Base-by-base conservation (phyloP, 2,888 invertebrate species). In the Rugalucina vietnamica region DNA sequence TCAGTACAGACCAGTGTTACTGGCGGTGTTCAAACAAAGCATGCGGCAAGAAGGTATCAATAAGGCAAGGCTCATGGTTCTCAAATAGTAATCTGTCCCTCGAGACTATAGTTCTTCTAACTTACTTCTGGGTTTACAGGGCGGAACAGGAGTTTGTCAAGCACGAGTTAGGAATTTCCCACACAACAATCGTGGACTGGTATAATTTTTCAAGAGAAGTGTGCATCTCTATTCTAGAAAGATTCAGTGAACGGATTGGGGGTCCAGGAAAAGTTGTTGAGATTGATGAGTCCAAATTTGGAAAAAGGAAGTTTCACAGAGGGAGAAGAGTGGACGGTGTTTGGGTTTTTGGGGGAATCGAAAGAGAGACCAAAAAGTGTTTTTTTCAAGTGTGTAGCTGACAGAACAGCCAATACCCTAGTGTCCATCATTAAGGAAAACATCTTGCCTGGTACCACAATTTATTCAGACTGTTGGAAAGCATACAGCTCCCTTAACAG, bases 261-360 rank as follows among this genome's bases (percentile, higher is more conserved):
- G 86, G 80, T 4, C 18, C 37, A 8, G 75, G 78, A 21, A 72
- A 57, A n/a, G 43, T 43, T 10, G 81, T 86, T 0, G 86, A 86
- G 65, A 82, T 86, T 14, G 84, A 84, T 29, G 69, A 82, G 36
- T 69, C 34, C 27, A 84, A 88, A 32, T 86, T 84, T 54, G 79
- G 85, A 21, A 83, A 81, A 32, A 50, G 88, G 36, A 88, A 88
- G 79, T 85, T 54, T 49, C 76, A 86, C 36, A 69, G 76, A 37
- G 88, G n/a, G 82, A 65, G 74, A 37, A 27, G 75, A 21, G 87
- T 87, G 32, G 85, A 85, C 5, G 82, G 85, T 21, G 74, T 78
- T 5, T 84, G 87, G 85, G 80, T 76, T 1, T 83, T 79, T 43
- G 82, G 81, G 4, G 86, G 84, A 4, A 82, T 84, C 27, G 81